phyloP scores from a whole-genome alignment of 37 sponge, comb jelly and placozoan species.

The Petrosia ficiformis region DNA sequence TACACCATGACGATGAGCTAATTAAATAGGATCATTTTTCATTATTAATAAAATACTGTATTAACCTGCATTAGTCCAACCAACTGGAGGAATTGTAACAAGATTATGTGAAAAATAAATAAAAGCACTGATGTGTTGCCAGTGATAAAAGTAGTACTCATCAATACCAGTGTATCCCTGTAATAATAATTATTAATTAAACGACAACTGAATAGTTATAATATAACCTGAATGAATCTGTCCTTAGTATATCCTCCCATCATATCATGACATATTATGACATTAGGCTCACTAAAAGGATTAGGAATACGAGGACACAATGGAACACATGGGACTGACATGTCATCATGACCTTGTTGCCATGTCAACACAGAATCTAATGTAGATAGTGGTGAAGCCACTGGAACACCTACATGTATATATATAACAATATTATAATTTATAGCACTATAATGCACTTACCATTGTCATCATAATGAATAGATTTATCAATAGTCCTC shows the following conservation, averaged over 20 bases:
- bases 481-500: neutral
- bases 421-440: no score
- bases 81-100: conserved; percentile 89
- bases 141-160: conserved; percentile 94
- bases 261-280: conserved; percentile 97
- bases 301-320: conserved; percentile 16
- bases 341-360: conserved; percentile 53
- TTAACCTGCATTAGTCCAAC: conserved; percentile 78
- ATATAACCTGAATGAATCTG: conserved; percentile 55
- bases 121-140: conserved; percentile 85
- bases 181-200: neutral
- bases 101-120: conserved; percentile 97
- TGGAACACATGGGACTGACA: conserved; percentile 55
- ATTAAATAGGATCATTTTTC: neutral
- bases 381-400: conserved; percentile 16
- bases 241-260: conserved; percentile 93
- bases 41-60: neutral
- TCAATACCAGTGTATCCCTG: conserved; percentile 25
- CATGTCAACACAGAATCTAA: conserved; percentile 49
- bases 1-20: conserved; percentile 85
- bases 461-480: neutral
- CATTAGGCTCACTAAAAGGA: conserved; percentile 28
- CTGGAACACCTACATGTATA: conserved; percentile 31
- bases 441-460: no score
- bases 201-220: neutral